phyloP scores from a whole-genome alignment of 2,113 vertebrate species.

The Istiophorus platypterus region DNA sequence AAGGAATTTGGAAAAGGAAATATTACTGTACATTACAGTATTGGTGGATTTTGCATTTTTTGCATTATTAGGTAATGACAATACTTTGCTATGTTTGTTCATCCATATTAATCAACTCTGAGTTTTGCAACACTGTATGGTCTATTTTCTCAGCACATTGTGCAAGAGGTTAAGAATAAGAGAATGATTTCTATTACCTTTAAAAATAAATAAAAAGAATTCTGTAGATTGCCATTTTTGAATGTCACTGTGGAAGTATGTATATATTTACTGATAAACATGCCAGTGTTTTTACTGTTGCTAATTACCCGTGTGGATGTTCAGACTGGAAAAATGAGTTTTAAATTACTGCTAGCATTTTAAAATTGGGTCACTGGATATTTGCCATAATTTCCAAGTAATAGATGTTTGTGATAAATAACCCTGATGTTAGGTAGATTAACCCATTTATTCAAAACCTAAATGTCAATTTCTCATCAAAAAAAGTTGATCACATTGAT shows the following conservation, averaged over 20 bases:
- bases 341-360: not conserved
- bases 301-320: conserved; percentile 13
- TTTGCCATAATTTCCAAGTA: too few relatives aligned
- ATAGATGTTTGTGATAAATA: not conserved
- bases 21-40: conserved; percentile 75
- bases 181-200: conserved; percentile 4
- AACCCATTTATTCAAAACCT: not conserved
- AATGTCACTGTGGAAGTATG: conserved; percentile 11
- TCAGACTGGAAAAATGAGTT: not conserved
- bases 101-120: conserved; percentile 31
- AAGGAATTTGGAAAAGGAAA: conserved; percentile 36
- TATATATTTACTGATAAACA: not conserved
- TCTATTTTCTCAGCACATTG: conserved; percentile 9
- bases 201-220: not conserved
- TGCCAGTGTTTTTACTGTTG: conserved; percentile 26
- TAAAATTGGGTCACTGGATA: not conserved
- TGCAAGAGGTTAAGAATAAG: conserved; percentile 11
- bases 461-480: not conserved
- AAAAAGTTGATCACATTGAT: too few relatives aligned
- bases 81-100: conserved; percentile 23
- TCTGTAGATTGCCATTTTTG: not conserved
- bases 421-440: not conserved
- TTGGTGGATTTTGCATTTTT: conserved; percentile 50
- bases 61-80: conserved; percentile 27
- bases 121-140: conserved; percentile 25